These are phyloP conservation scores for Erithacus rubecula DNA, from an alignment of 2,797 vertebrate species.

Conservation along the genomic window DNA sequence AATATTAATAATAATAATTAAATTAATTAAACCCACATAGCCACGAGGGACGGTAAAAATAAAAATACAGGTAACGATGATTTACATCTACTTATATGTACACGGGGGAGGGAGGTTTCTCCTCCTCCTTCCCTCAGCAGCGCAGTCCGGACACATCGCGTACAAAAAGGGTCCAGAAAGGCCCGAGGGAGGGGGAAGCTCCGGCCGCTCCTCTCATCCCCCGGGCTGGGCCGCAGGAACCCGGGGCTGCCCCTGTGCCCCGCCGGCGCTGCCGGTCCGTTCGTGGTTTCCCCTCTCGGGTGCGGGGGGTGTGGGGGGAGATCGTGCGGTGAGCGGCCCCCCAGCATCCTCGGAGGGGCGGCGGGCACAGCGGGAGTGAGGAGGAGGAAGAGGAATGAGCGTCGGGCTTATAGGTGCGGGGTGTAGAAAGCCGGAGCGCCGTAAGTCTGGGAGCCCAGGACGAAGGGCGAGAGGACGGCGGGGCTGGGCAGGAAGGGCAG, in stretches of 20 bases:
- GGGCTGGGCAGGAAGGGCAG: constrained; percentile 94
- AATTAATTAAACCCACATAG: background rate
- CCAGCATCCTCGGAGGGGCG: background rate
- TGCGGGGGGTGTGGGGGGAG: too few relatives aligned
- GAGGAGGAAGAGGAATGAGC: background rate
- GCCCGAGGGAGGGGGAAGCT: background rate
- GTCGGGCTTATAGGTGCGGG: constrained; percentile 87
- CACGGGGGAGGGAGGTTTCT: background rate
- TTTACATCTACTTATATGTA: constrained; percentile 58
- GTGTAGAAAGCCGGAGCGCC: constrained; percentile 93
- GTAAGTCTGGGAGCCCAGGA: constrained; percentile 93
- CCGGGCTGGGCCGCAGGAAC: background rate
- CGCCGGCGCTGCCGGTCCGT: background rate
- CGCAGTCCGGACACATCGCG: background rate
- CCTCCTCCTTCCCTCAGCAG: background rate
- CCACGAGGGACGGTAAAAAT: background rate
- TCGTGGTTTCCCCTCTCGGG: background rate
- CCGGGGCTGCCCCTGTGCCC: background rate
- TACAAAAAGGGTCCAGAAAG: constrained; percentile 9
- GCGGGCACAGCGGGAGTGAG: background rate
- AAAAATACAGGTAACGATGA: constrained; percentile 11
- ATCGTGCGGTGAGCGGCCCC: background rate
- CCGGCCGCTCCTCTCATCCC: background rate
- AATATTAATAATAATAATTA: background rate
- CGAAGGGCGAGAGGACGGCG: constrained; percentile 93